Evolutionary conservation across 2,888 invertebrate genomes (phyloP).

Genomic region (Stomorhina lunata): DNA sequence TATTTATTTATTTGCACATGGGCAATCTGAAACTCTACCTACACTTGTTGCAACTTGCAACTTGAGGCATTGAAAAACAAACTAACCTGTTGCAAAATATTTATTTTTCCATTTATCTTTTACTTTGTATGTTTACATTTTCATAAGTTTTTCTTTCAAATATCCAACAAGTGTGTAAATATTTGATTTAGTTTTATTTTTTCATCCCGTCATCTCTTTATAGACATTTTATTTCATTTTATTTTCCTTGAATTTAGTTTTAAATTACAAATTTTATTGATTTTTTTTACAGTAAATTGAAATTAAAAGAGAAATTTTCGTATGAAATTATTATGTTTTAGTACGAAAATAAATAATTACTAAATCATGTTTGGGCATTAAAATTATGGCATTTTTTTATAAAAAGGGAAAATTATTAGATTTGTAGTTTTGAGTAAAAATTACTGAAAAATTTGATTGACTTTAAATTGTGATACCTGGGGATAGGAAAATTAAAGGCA

Average conservation of each 20-base stretch:
- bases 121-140: neutral
- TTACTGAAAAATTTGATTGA: neutral
- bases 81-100: constrained; percentile 47
- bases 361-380: neutral
- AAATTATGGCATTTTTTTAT: neutral
- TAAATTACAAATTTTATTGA: constrained; percentile 52
- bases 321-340: constrained; percentile 27
- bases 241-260: constrained; percentile 25
- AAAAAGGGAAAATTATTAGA: neutral
- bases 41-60: constrained; percentile 24
- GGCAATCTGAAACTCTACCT: too few species aligned
- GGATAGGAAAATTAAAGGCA: neutral
- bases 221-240: too few species aligned
- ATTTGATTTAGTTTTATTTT: neutral
- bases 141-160: neutral
- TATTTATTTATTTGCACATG: constrained; percentile 30
- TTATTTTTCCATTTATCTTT: constrained; percentile 26
- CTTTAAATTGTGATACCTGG: neutral
- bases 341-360: constrained; percentile 12
- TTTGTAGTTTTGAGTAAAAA: neutral
- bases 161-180: neutral
- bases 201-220: constrained; percentile 16
- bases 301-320: constrained; percentile 51
- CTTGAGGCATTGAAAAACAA: constrained; percentile 25
- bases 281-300: constrained; percentile 3